Conservation (phyloP, 2,888 invertebrate species). For the Nomada ruficornis region DNA sequence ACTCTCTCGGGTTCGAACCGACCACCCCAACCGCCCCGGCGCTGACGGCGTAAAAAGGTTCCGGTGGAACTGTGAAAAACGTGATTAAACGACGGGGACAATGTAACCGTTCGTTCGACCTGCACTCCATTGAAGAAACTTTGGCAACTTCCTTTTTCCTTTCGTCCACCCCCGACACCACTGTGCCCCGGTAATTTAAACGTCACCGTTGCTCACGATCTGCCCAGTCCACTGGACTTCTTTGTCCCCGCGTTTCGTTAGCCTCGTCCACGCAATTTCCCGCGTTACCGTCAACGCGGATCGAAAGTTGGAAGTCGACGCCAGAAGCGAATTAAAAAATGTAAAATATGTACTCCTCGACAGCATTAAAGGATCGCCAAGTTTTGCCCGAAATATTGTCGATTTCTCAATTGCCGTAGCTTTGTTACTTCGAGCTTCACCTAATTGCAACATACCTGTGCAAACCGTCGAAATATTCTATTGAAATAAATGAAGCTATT, state of each 20-base stretch:
- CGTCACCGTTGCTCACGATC: constrained; percentile 41
- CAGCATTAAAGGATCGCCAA: too few species aligned
- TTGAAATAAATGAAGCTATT: too few species aligned
- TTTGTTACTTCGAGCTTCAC: too few species aligned
- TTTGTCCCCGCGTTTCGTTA: not conserved
- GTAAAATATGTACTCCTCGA: not conserved
- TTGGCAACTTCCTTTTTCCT: constrained; percentile 37
- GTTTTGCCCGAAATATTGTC: too few species aligned
- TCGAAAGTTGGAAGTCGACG: not conserved
- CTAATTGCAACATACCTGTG: too few species aligned
- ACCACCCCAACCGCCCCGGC: not conserved
- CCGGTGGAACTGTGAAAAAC: constrained; percentile 60
- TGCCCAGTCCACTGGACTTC: not conserved
- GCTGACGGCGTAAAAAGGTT: constrained; percentile 61
- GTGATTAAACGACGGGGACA: constrained; percentile 69
- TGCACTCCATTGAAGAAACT: constrained; percentile 53
- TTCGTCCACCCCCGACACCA: constrained; percentile 6
- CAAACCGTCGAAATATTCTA: too few species aligned
- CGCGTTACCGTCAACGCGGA: not conserved
- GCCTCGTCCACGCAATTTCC: not conserved
- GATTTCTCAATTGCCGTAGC: too few species aligned
- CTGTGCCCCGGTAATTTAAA: constrained; percentile 55
- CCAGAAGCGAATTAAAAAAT: not conserved
- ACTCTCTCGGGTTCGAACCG: constrained; percentile 39
- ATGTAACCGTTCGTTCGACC: constrained; percentile 55